Percentiles rank a stretch among this genome's conserved stretches.
phyloP scores from a whole-genome alignment of 2,888 invertebrate genomes.

The Drosophila crucigera region DNA sequence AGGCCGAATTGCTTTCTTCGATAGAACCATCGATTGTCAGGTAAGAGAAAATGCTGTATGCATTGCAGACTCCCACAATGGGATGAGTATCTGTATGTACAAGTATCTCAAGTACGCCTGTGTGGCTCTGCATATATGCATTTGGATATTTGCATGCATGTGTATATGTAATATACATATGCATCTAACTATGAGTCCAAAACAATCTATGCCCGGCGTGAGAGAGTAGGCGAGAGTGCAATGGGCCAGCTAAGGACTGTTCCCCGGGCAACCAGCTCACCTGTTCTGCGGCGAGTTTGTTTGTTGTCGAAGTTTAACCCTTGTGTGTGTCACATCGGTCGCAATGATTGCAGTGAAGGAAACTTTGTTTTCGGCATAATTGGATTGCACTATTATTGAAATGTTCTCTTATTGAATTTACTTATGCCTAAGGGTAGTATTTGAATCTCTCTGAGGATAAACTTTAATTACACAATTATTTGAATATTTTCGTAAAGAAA shows the following conservation, averaged over 20 bases:
- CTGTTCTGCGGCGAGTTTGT: conserved; percentile 6
- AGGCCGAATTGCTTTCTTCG: conserved; percentile 37
- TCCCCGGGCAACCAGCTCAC: conserved; percentile 43
- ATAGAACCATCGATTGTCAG: conserved; percentile 49
- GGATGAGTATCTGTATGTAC: background rate
- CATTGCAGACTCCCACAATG: background rate
- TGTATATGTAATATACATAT: background rate
- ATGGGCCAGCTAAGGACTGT: conserved; percentile 2
- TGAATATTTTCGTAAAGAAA: background rate
- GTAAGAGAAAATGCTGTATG: conserved; percentile 39
- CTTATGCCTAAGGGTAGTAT: background rate
- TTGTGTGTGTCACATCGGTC: background rate
- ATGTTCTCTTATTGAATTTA: background rate
- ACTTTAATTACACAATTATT: background rate
- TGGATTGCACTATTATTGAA: too few relatives aligned
- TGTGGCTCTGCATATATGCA: conserved; percentile 5
- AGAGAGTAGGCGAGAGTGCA: conserved; percentile 7
- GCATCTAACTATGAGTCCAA: background rate
- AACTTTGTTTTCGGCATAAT: background rate
- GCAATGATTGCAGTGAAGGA: background rate
- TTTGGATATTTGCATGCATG: background rate
- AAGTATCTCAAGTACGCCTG: background rate
- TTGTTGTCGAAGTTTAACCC: conserved; percentile 1
- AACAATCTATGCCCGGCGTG: conserved; percentile 14
- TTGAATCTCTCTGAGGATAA: background rate